Conservation (phyloP, 30 jellyfish, hydroid and myxozoan species). For the Phacellophora camtschatica region DNA sequence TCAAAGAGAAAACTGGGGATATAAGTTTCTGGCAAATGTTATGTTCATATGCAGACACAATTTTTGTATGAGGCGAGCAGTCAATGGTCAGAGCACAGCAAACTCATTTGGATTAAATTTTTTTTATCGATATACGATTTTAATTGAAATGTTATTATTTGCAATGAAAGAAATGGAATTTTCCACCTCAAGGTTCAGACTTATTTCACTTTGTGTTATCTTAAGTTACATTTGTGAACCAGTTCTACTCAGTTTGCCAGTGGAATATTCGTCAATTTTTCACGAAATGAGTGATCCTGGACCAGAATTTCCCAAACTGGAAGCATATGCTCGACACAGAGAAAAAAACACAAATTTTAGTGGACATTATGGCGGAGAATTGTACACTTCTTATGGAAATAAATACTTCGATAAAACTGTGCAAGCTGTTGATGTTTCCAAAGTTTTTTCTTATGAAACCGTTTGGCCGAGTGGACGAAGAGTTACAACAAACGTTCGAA, state of each 20-base stretch:
- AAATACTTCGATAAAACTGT: constrained; percentile 19
- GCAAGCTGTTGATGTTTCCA: constrained; percentile 45
- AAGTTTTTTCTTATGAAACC: constrained; percentile 87
- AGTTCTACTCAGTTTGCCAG: constrained; percentile 45
- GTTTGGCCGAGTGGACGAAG: constrained; percentile 85
- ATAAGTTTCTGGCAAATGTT: not conserved
- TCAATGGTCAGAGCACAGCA: not conserved
- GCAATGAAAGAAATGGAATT: not conserved
- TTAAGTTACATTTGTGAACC: not conserved
- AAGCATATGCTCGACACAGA: constrained; percentile 26
- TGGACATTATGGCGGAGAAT: constrained; percentile 69
- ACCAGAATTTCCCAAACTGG: constrained; percentile 34
- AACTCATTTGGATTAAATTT: not conserved
- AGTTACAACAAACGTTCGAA: constrained; percentile 69
- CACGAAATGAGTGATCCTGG: not conserved
- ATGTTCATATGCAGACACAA: too few species aligned
- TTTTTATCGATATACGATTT: not conserved
- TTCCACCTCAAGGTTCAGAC: not conserved
- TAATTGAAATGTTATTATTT: not conserved
- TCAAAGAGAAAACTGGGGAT: not conserved
- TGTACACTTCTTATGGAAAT: constrained; percentile 76
- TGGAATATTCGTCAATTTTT: constrained; percentile 34
- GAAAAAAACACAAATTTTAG: constrained; percentile 81
- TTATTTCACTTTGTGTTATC: not conserved
- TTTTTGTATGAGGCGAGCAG: too few species aligned